Evolutionary conservation across 2,797 vertebrate genomes (phyloP), one percentile per base, ranked within the genome.

Genomic region (Anguilla marmorata): DNA sequence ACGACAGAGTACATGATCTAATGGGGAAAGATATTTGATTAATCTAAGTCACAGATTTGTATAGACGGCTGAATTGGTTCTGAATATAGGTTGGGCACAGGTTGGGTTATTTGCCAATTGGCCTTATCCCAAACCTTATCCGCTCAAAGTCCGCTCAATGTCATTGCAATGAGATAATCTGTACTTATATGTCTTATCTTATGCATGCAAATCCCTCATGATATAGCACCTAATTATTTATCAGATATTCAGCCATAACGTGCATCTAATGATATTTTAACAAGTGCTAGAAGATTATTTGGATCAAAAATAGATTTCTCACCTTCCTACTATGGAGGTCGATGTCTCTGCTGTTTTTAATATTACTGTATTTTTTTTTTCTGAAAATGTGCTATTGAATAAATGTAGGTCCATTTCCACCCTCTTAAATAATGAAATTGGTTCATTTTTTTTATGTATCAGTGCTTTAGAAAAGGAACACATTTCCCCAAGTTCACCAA

Each of bases 361-460:
- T 27, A 21, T 66, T 7, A n/a, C 11, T 24, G n/a, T 8, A n/a
- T 3, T 76, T 37, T 66, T 37, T 72, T 11, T 82, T 7, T 87
- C 54, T 63, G n/a, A 41, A 50, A 50, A 50, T 50, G 24, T 50
- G 24, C 19, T 12, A 11, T 48, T 9, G 79, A 50, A 82, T 82
- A 50, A 50, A 82, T 24, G 11, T 50, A 48, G 79, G 79, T 82
- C 21, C 24, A 50, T 84, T 86, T 89, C 37, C 41, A 85, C 79
- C 60, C 12, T 45, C 90, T 88, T 89, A 84, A 90, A 91, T 90
- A 88, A 89, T 89, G 79, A 21, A 89, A 82, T 80, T 83, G 60
- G 82, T 90, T 89, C 87, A 58, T 86, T 89, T 88, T 84, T 85
- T 87, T 84, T 84, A 89, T 89, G 74, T 88, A 84, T 24, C 27